phyloP scores from a whole-genome alignment of 2,113 vertebrate species.

The Aptenodytes forsteri region DNA sequence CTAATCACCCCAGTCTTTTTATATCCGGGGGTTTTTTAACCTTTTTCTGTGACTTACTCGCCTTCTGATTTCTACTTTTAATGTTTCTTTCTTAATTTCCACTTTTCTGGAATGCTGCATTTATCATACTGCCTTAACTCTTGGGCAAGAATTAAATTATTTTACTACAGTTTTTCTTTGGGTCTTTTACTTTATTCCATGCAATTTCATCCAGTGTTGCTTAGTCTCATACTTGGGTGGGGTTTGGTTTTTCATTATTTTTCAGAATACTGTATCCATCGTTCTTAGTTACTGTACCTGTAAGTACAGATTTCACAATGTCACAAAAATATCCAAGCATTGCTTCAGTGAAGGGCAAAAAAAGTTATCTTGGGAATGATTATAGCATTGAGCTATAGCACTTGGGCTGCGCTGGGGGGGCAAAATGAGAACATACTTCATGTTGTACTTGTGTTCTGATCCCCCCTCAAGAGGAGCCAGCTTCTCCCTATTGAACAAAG shows the following conservation, averaged over 20 bases:
- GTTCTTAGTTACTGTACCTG: not conserved
- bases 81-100: not conserved
- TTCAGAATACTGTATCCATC: not conserved
- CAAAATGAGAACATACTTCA: not conserved
- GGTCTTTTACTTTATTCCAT: not conserved
- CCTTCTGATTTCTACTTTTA: not conserved
- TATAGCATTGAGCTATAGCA: not conserved
- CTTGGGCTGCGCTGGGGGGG: not conserved
- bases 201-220: not conserved
- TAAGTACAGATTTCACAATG: not conserved
- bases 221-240: not conserved
- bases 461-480: not conserved
- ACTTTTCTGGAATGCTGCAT: not conserved
- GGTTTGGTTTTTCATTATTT: not conserved
- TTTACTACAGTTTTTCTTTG: not conserved
- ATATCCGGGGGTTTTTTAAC: not conserved
- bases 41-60: not conserved
- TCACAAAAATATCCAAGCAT: not conserved
- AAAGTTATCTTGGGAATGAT: not conserved
- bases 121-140: not conserved
- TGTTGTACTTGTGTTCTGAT: not conserved
- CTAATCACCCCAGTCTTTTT: not conserved
- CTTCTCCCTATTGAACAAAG: not conserved
- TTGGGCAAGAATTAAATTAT: not conserved
- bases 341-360: not conserved